phyloP scores from a whole-genome alignment of 1,140 invertebrate genomes.

The Aphelinus atriplicis region DNA sequence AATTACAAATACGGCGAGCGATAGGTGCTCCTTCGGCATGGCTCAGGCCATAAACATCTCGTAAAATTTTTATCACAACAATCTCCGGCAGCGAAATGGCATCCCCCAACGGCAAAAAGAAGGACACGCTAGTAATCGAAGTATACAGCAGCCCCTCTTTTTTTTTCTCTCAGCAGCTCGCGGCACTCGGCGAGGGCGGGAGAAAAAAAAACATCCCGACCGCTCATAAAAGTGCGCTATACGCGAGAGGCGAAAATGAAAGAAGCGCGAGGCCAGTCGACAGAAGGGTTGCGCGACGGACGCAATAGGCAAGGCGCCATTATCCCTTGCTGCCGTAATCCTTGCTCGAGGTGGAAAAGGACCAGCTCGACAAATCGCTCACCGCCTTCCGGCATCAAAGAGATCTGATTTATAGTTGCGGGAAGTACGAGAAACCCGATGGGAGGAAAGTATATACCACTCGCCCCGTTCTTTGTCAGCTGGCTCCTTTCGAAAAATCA shows the following conservation, averaged over 20 bases:
- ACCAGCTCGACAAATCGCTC: slow-evolving; percentile 31
- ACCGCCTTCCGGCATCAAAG: slow-evolving; percentile 18
- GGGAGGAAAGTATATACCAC: no score
- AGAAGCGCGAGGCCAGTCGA: background rate
- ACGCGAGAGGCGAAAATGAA: background rate
- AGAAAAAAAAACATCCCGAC: background rate
- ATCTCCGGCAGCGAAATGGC: no score
- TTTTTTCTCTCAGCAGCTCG: no score
- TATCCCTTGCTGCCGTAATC: background rate
- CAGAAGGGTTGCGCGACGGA: background rate
- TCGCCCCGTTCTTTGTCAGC: no score
- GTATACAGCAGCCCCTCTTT: background rate
- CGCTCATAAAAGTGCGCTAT: background rate
- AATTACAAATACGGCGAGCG: no score
- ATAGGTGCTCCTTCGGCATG: no score
- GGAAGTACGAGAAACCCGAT: background rate
- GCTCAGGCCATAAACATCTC: background rate
- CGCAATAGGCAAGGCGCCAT: slow-evolving; percentile 18
- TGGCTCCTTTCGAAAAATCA: no score
- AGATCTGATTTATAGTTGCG: slow-evolving; percentile 33
- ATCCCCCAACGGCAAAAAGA: background rate
- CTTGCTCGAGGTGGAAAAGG: no score
- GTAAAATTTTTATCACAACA: slow-evolving; percentile 5
- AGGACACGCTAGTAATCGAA: slow-evolving; percentile 21
- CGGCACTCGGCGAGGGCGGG: background rate